Conservation (phyloP, 1,140 invertebrate genomes). For the Lamellibrachia luymesi region DNA sequence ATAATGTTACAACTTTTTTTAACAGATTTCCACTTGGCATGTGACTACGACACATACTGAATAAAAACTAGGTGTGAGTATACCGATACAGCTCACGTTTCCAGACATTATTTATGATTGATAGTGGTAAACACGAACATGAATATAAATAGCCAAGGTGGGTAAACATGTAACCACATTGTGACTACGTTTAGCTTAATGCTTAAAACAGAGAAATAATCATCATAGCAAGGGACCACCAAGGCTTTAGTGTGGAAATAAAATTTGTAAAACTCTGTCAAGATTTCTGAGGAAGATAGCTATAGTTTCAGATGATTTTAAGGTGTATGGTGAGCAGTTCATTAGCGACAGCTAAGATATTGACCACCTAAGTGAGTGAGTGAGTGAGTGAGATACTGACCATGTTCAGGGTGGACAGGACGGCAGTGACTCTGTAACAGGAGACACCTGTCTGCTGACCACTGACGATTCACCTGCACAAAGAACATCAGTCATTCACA, state of each 20-base stretch:
- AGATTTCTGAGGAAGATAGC: too few relatives aligned
- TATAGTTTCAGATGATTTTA: too few relatives aligned
- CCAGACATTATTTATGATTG: neutral
- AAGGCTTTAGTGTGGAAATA: too few relatives aligned
- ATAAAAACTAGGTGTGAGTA: neutral
- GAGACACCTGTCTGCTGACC: slow-evolving; percentile 11
- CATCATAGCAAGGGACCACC: too few relatives aligned
- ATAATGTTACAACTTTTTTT: neutral
- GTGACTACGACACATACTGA: neutral
- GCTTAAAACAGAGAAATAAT: too few relatives aligned
- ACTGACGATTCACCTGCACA: neutral
- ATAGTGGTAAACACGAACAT: neutral
- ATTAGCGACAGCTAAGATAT: too few relatives aligned
- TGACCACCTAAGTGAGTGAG: too few relatives aligned
- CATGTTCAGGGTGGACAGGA: neutral
- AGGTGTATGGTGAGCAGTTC: too few relatives aligned
- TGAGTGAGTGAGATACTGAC: neutral
- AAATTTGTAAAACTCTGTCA: too few relatives aligned
- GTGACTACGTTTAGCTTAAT: too few relatives aligned
- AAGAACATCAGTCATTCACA: neutral
- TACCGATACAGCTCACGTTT: neutral
- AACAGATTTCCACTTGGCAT: neutral
- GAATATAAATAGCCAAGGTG: neutral
- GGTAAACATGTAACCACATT: too few relatives aligned
- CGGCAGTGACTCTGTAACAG: neutral